These are phyloP conservation scores for Coreoperca whiteheadi DNA, from an alignment of 2,113 vertebrate genomes.

Conservation along the genomic window DNA sequence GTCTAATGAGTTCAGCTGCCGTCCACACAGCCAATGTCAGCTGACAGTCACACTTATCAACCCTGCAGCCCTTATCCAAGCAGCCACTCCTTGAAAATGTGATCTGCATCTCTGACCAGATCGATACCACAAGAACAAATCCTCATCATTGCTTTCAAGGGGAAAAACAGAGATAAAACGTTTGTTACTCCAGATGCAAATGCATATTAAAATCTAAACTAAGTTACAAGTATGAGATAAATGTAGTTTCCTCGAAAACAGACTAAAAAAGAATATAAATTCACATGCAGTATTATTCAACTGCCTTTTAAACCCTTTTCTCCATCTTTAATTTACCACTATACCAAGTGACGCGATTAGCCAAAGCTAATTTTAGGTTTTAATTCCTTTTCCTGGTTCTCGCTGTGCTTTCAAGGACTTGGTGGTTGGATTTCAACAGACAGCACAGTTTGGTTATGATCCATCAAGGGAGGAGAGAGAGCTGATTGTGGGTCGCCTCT, in stretches of 20 bases:
- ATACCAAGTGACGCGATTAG: slow-evolving; percentile 20
- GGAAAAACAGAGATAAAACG: slow-evolving; percentile 48
- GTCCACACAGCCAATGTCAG: slow-evolving; percentile 66
- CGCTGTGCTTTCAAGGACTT: slow-evolving; percentile 56
- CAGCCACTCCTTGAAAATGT: slow-evolving; percentile 64
- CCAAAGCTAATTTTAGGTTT: slow-evolving; percentile 46
- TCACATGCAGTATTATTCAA: background rate
- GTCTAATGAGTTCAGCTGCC: slow-evolving; percentile 77
- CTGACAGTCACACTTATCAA: slow-evolving; percentile 71
- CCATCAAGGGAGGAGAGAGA: slow-evolving; percentile 53
- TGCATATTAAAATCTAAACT: background rate
- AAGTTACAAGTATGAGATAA: background rate
- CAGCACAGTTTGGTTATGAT: slow-evolving; percentile 62
- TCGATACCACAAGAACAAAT: slow-evolving; percentile 53
- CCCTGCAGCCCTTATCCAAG: slow-evolving; percentile 55
- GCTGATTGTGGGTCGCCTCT: slow-evolving; percentile 66
- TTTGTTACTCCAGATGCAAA: background rate
- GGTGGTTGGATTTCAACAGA: slow-evolving; percentile 59
- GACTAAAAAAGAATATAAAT: background rate
- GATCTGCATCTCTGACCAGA: slow-evolving; percentile 63
- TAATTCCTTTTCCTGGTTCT: slow-evolving; percentile 38
- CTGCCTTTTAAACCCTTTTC: background rate
- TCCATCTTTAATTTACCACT: slow-evolving; percentile 14
- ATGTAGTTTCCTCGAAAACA: background rate
- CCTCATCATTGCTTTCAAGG: slow-evolving; percentile 57